Evolutionary conservation across 2,113 vertebrate genomes (phyloP), one percentile per base, ranked within the genome.

Genomic region (Pagrus major): DNA sequence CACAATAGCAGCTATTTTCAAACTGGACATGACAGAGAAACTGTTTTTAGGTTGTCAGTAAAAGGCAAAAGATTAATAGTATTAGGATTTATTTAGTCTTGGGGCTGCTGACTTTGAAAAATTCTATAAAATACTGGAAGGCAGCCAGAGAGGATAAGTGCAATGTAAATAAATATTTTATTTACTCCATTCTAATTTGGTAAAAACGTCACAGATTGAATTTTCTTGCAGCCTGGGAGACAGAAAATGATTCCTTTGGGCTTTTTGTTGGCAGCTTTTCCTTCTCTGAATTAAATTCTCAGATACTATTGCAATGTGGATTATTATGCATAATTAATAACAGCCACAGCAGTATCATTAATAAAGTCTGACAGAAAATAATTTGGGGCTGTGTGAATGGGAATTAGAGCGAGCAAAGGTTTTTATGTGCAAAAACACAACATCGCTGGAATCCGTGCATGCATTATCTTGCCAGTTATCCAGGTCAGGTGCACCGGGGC

Each of bases 251-350:
- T 60, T 87, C 78, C 80, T 74, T 39, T 60, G 69, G 76, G 77
- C 33, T 55, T 76, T 66, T 55, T 51, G 29, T 60, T 49, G n/a
- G 51, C 78, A 73, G 56, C 64, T 18, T 67, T 79, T 78, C 61
- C 44, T 72, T 58, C 42, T 73, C 29, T 64, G 52, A 89, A 85
- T 77, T 72, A 65, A 83, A 80, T 68, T 81, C n/a, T 76, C 42
- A 59, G 59, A 86, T 71, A 68, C 35, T 41, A 70, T 76, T 84
- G 49, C 55, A 83, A 47, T 59, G 44, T 76, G 72, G 60, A 71
- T 78, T 86, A 88, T 75, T 66, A 80, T 72, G 35, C 71, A 87
- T 76, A 82, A 89, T 80, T 85, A 86, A 88, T 74, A 87, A 46
- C 39, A 71, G 37, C 69, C 69, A 31, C 42, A 70, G 46, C 46